phyloP scores from a whole-genome alignment of 2,888 invertebrate species.

The Dromius quadrimaculatus region DNA sequence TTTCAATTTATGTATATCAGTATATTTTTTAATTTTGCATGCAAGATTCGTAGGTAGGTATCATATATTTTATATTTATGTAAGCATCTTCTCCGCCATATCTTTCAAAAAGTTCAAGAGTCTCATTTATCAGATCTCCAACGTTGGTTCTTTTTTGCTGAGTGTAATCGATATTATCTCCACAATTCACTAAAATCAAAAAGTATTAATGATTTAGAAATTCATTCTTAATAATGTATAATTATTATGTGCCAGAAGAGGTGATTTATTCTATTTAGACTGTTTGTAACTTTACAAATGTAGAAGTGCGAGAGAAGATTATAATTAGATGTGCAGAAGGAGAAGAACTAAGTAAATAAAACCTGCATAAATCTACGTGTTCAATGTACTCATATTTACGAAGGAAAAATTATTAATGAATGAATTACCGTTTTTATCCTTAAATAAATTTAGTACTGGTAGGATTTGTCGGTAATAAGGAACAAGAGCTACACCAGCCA shows the following conservation, averaged over 20 bases:
- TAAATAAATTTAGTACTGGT: conserved; percentile 90
- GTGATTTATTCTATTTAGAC: too few relatives aligned
- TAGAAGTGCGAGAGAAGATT: too few relatives aligned
- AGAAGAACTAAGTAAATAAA: conserved; percentile 17
- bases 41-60: conserved; percentile 97
- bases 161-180: conserved; percentile 91
- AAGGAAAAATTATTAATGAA: too few relatives aligned
- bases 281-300: too few relatives aligned
- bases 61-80: conserved; percentile 98
- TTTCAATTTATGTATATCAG: background rate
- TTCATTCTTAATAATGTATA: background rate
- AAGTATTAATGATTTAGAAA: conserved; percentile 1
- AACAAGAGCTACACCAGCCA: conserved; percentile 94
- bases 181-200: conserved; percentile 86
- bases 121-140: conserved; percentile 92
- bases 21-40: conserved; percentile 74
- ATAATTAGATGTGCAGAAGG: too few relatives aligned
- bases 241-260: background rate
- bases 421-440: conserved; percentile 84
- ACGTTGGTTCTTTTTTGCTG: conserved; percentile 89
- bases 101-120: conserved; percentile 89
- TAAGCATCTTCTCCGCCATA: conserved; percentile 97
- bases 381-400: background rate
- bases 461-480: conserved; percentile 96
- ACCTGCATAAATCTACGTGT: background rate